phyloP scores from a whole-genome alignment of 2,888 invertebrate species.

The Lasioglossum figueresi region DNA sequence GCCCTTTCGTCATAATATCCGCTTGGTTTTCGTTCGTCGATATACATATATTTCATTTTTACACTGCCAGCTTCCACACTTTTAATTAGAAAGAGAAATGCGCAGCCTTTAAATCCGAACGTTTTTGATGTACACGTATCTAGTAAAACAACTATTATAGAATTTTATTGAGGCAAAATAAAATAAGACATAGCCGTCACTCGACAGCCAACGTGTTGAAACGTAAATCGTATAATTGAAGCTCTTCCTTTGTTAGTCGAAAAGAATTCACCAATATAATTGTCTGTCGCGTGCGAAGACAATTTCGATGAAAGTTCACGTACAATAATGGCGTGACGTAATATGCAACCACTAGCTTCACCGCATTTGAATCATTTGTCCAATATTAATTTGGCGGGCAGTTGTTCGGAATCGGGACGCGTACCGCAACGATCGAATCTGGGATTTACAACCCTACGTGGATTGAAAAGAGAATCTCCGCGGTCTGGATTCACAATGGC shows the following conservation, averaged over 20 bases:
- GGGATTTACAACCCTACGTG: not conserved
- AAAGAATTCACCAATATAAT: not conserved
- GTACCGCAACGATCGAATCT: not conserved
- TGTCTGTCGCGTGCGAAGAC: not conserved
- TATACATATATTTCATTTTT: too few species aligned
- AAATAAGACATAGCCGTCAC: too few species aligned
- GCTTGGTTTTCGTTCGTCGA: too few species aligned
- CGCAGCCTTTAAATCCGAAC: too few species aligned
- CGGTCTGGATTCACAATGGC: not conserved
- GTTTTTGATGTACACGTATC: too few species aligned
- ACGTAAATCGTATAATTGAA: not conserved
- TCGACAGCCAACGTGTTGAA: too few species aligned
- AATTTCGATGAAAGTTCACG: not conserved
- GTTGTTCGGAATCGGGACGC: not conserved
- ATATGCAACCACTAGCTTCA: not conserved
- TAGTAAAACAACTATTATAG: too few species aligned
- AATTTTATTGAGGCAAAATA: too few species aligned
- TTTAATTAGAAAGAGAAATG: too few species aligned
- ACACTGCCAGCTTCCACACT: too few species aligned
- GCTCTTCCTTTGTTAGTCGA: not conserved
- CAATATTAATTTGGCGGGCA: constrained; percentile 4
- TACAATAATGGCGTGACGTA: not conserved
- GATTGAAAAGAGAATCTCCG: not conserved
- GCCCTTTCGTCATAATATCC: too few species aligned
- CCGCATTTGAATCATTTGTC: not conserved